Conservation (phyloP, 53 echinoderm and acorn worm genomes). For the Holothuria leucospilota region DNA sequence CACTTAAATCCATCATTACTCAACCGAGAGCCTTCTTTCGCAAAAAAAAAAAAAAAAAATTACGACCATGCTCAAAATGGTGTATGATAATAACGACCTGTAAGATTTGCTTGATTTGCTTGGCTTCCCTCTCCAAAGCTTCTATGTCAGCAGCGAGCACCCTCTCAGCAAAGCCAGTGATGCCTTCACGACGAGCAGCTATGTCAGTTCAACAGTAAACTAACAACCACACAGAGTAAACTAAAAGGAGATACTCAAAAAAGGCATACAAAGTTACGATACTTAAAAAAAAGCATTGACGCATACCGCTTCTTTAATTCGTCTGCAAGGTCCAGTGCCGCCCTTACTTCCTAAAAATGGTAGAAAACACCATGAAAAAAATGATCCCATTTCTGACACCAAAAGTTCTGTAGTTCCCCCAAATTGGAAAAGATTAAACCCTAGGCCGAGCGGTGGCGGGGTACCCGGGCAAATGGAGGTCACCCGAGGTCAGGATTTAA, state of each 20-base stretch:
- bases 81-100: neutral
- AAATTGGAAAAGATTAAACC: neutral
- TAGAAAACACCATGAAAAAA: neutral
- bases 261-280: neutral
- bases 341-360: neutral
- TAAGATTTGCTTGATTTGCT: neutral
- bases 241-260: neutral
- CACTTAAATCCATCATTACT: neutral
- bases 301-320: neutral
- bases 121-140: neutral
- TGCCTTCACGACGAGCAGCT: neutral
- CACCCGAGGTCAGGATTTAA: neutral
- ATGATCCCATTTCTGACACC: neutral
- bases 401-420: too few relatives aligned
- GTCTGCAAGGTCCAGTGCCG: neutral
- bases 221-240: neutral
- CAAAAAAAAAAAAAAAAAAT: too few relatives aligned
- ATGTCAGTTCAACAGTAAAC: neutral
- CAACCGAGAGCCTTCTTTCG: too few relatives aligned
- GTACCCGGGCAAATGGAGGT: neutral
- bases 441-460: neutral
- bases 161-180: neutral
- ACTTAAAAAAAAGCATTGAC: neutral
- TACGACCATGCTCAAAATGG: neutral
- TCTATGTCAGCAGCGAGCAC: conserved; percentile 9